Evolutionary conservation across 1,140 invertebrate genomes (phyloP), one percentile per base, ranked within the genome.

Genomic region (Meloidogyne floridensis): DNA sequence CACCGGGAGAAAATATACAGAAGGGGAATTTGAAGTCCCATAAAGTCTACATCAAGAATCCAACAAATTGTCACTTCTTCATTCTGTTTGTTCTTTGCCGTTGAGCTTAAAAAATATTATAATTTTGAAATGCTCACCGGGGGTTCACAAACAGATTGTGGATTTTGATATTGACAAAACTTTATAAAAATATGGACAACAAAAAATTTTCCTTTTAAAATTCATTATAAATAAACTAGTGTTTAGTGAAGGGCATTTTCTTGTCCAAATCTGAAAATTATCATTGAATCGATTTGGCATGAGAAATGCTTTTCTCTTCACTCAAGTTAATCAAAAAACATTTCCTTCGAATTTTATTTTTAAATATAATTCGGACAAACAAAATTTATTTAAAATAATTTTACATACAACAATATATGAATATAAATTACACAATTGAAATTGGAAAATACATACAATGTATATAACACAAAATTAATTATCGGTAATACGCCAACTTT

Each of bases 1-100:
- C 59, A 65, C 59, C 59, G 59, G 59, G 59, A 65, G 59, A 65
- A 65, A n/a, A 65, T 65, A 65, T 65, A 65, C 59, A 65, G 59
- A 65, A n/a, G 59, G 59, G 59, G 59, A 65, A 54, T 9, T 54
- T 0, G 10, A 65, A 65, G 59, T 65, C 59, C 56, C 13, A 13
- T 13, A 59, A 59, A 5, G 15, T 59, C 11, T 59, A 59, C 1
- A 54, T 59, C 43, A 47, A 47, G 6, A 47, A 47, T 47, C 7
- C 7, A 47, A 6, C 7, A 47, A 47, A 47, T 47, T 6, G 59
- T 65, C 59, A 18, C 59, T n/a, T 65, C n/a, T 18, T 15, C 59
- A 65, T 65, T 65, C 59, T 18, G 59, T 65, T 65, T 65, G 59
- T 65, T 18, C n/a, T 65, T 65, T 11, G 5, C n/a, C n/a, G 59